Percentiles rank a stretch among this genome's conserved stretches.
Conservation (phyloP, 2,888 invertebrate species). For the Osedax frankpressi region DNA sequence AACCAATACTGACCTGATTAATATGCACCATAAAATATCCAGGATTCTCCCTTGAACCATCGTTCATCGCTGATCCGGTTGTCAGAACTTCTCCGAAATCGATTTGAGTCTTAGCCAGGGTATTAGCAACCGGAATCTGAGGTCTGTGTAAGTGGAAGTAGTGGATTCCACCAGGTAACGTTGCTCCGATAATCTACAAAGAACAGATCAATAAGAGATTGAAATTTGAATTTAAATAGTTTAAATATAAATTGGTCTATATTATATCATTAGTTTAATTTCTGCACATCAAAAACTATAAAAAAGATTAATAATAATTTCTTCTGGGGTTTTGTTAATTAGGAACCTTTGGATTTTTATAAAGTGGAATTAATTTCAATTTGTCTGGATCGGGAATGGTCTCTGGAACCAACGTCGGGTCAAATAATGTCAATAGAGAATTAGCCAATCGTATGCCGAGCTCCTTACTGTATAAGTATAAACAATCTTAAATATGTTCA, state of each 20-base stretch:
- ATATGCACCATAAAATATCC: constrained; percentile 44
- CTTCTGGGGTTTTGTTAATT: too few species aligned
- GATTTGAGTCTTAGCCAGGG: background rate
- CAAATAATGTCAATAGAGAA: constrained; percentile 43
- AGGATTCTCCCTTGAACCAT: constrained; percentile 14
- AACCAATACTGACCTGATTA: constrained; percentile 29
- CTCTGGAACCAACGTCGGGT: constrained; percentile 39
- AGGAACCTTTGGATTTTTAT: constrained; percentile 42
- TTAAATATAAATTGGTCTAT: too few species aligned
- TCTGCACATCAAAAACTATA: too few species aligned
- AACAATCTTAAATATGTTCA: too few species aligned
- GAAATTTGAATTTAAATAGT: too few species aligned
- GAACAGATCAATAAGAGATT: too few species aligned
- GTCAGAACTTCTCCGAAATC: constrained; percentile 36
- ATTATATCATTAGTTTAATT: too few species aligned
- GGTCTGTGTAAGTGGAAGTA: background rate
- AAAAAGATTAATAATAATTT: too few species aligned
- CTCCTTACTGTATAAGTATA: background rate
- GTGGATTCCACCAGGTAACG: background rate
- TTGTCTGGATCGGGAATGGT: constrained; percentile 36
- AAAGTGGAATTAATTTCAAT: constrained; percentile 44
- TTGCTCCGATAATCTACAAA: background rate
- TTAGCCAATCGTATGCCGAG: constrained; percentile 34
- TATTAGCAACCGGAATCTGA: background rate
- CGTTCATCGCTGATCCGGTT: constrained; percentile 35